These are phyloP conservation scores for Dexiosoma caninum DNA, from an alignment of 2,888 invertebrate species.

Conservation along the genomic window DNA sequence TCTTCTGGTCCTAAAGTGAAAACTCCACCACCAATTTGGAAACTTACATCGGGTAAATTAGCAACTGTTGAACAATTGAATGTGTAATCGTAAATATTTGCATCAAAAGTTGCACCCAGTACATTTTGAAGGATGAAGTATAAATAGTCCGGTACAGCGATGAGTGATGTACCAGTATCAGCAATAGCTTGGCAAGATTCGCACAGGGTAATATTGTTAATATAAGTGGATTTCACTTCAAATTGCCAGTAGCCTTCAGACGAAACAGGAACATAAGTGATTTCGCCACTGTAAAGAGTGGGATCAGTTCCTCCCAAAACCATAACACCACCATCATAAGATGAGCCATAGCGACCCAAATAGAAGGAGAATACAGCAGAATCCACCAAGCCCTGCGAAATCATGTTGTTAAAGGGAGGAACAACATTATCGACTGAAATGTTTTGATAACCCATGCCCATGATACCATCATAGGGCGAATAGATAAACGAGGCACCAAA, in stretches of 20 bases:
- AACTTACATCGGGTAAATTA: slow-evolving; percentile 85
- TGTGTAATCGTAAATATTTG: slow-evolving; percentile 68
- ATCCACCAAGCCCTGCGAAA: slow-evolving; percentile 84
- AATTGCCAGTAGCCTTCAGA: slow-evolving; percentile 97
- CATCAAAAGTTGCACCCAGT: slow-evolving; percentile 83
- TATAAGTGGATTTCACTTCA: slow-evolving; percentile 84
- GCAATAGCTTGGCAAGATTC: slow-evolving; percentile 92
- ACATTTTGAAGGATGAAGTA: slow-evolving; percentile 85
- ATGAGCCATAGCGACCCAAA: slow-evolving; percentile 85
- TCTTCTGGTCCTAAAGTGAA: slow-evolving; percentile 88
- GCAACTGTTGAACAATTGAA: slow-evolving; percentile 88
- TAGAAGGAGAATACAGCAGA: slow-evolving; percentile 94
- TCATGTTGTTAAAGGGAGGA: slow-evolving; percentile 95
- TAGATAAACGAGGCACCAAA: slow-evolving; percentile 96
- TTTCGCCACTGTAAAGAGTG: slow-evolving; percentile 84
- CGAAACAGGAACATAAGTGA: slow-evolving; percentile 86
- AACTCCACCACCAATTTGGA: slow-evolving; percentile 84
- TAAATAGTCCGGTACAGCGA: slow-evolving; percentile 91
- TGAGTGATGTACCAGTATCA: slow-evolving; percentile 96
- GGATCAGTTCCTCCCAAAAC: slow-evolving; percentile 96
- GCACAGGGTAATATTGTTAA: slow-evolving; percentile 82
- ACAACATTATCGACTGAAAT: slow-evolving; percentile 93
- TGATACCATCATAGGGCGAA: slow-evolving; percentile 98
- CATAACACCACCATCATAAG: slow-evolving; percentile 87
- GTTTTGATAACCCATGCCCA: slow-evolving; percentile 92